Evolutionary conservation across 2,888 invertebrate genomes (phyloP).

Genomic region (Melitaea athalia): DNA sequence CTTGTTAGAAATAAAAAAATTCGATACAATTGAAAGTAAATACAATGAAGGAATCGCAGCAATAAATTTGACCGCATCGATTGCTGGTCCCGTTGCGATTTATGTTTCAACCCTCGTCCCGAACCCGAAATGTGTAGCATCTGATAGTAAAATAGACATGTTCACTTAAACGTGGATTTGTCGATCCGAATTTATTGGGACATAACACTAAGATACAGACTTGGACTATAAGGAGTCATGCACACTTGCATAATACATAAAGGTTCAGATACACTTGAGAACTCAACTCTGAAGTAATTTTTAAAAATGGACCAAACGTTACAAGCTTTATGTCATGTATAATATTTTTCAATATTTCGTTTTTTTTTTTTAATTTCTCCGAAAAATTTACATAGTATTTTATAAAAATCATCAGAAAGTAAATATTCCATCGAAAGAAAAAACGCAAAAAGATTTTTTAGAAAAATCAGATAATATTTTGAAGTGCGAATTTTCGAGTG

Average conservation of each 20-base stretch:
- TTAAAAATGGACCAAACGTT: neutral
- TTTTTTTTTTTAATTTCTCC: too few species aligned
- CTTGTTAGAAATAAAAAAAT: constrained; percentile 21
- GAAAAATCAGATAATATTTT: too few species aligned
- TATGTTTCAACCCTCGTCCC: constrained; percentile 57
- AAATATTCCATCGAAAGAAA: too few species aligned
- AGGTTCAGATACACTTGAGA: too few species aligned
- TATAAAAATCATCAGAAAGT: too few species aligned
- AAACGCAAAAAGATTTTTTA: too few species aligned
- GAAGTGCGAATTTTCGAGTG: too few species aligned
- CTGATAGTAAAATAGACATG: constrained; percentile 64
- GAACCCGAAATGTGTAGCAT: constrained; percentile 65
- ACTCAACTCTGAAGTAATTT: too few species aligned
- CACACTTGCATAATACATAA: neutral
- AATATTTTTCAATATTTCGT: too few species aligned
- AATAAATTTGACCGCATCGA: constrained; percentile 54
- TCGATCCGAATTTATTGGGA: constrained; percentile 39
- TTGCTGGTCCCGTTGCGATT: constrained; percentile 61
- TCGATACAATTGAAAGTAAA: constrained; percentile 34
- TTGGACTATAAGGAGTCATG: constrained; percentile 3
- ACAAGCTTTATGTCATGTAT: too few species aligned
- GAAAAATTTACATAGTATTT: too few species aligned
- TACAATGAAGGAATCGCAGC: constrained; percentile 38
- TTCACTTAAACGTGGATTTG: constrained; percentile 68
- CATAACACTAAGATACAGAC: constrained; percentile 7